Base-by-base conservation (phyloP, 1,140 invertebrate genomes). In the Scaptomyza montana region DNA sequence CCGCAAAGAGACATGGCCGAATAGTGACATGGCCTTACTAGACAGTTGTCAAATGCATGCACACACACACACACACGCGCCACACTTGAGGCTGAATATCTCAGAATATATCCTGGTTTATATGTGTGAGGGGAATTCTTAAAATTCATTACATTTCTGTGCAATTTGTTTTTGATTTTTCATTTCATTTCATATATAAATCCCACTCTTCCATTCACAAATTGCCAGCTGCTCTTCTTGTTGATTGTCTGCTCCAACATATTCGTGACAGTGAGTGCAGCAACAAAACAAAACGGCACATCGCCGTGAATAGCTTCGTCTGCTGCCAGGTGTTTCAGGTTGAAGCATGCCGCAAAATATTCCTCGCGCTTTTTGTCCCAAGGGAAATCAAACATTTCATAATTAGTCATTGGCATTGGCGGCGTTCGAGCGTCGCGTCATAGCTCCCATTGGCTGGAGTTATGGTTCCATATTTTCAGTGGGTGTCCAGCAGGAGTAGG, bases 321-420 rank as follows among this genome's bases (percentile, higher is more conserved):
- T 36, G 33, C 74, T 68, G 69, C 33, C 79, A 72, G 71, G 51
- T 68, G 80, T 36, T 1, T 61, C 45, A 53, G 30, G 12, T 51
- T 25, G 66, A 13, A 69, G 75, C 65, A 65, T 64, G 66, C 64
- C 75, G 68, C 76, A 77, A 77, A 86, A 87, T 87, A 78, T 86
- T 72, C 82, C 82, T 81, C 78, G 82, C 78, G 82, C 57, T 79
- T 81, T 82, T 28, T 54, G 60, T 87, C 74, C 73, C 84, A 60
- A 59, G 89, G 89, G 89, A 91, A 91, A 91, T 91, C 89, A 91
- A 91, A 91, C 81, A 90, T 91, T 91, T 89, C 85, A 90, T 91
- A 91, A 91, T 91, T 91, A 91, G 89, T 91, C 84, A 86, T 86
- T 90, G 84, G 89, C 80, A 87, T 71, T 77, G 80, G 59, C 71